Evolutionary conservation across 2,113 vertebrate species (phyloP).

Genomic region (Sander vitreus): DNA sequence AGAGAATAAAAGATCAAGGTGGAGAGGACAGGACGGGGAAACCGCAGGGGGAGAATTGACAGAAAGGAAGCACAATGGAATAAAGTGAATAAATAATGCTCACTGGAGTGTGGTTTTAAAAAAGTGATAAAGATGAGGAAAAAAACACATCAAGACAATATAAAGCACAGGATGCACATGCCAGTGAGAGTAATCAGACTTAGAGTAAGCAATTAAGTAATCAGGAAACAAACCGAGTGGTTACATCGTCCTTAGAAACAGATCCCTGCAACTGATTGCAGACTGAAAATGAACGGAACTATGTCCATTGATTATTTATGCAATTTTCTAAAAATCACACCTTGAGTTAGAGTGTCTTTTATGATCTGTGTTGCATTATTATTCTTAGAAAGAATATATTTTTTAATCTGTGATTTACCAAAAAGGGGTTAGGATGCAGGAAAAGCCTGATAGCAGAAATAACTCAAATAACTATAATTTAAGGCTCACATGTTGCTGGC

Average conservation of each 20-base stretch:
- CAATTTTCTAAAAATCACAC: background rate
- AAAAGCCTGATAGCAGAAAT: background rate
- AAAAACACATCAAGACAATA: constrained; percentile 8
- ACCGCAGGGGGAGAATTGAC: constrained; percentile 49
- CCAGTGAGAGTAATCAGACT: constrained; percentile 12
- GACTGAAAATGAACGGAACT: background rate
- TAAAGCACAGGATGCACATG: constrained; percentile 30
- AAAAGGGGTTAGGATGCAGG: background rate
- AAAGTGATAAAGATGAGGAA: constrained; percentile 8
- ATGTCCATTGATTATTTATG: constrained; percentile 17
- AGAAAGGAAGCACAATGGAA: constrained; percentile 68
- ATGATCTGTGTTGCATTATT: background rate
- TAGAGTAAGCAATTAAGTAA: constrained; percentile 24
- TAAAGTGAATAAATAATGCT: constrained; percentile 81
- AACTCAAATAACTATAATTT: constrained; percentile 1
- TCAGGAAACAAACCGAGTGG: constrained; percentile 28
- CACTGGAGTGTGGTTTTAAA: constrained; percentile 23
- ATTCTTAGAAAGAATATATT: background rate
- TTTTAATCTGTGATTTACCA: background rate
- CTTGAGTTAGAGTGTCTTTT: background rate
- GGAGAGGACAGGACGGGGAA: constrained; percentile 45
- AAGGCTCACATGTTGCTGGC: background rate
- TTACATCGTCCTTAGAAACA: constrained; percentile 15
- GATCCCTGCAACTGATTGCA: constrained; percentile 33
- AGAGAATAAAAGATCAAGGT: constrained; percentile 60